phyloP scores from a whole-genome alignment of 2,888 invertebrate species.

The Caenorhabditis macrosperma region DNA sequence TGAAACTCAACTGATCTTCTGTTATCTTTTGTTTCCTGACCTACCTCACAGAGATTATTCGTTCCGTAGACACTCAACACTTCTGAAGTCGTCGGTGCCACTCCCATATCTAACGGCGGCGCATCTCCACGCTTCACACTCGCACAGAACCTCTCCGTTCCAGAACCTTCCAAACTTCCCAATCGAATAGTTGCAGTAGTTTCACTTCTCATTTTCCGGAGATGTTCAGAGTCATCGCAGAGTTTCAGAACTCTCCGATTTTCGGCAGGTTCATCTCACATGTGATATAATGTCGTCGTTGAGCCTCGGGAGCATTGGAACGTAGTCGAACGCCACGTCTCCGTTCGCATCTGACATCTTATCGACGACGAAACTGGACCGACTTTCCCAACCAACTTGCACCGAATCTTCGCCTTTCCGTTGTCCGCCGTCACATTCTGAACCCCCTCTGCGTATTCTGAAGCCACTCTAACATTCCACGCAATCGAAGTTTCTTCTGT shows the following conservation, averaged over 20 bases:
- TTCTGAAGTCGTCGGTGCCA: constrained; percentile 17
- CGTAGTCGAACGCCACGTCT: constrained; percentile 34
- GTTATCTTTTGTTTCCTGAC: background rate
- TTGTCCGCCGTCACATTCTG: constrained; percentile 50
- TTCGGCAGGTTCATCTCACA: constrained; percentile 47
- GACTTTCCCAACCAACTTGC: constrained; percentile 36
- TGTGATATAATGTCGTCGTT: constrained; percentile 40
- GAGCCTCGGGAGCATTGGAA: constrained; percentile 41
- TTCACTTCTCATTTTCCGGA: too few relatives aligned
- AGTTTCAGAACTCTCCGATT: constrained; percentile 36
- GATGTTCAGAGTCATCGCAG: too few relatives aligned
- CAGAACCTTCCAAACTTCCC: too few relatives aligned
- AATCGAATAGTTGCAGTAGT: too few relatives aligned
- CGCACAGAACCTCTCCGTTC: constrained; percentile 51
- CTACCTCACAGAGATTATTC: constrained; percentile 35
- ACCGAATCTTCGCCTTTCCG: constrained; percentile 41
- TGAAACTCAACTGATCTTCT: too few relatives aligned
- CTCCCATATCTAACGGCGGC: constrained; percentile 10
- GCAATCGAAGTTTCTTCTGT: constrained; percentile 56
- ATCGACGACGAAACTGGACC: constrained; percentile 34
- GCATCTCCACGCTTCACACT: constrained; percentile 33
- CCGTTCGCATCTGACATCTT: constrained; percentile 43
- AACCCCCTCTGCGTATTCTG: constrained; percentile 55
- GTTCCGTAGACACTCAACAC: constrained; percentile 30
- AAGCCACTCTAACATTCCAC: constrained; percentile 64